These are phyloP conservation scores for Xestia sexstrigata DNA, from an alignment of 2,888 invertebrate genomes.

Conservation along the genomic window DNA sequence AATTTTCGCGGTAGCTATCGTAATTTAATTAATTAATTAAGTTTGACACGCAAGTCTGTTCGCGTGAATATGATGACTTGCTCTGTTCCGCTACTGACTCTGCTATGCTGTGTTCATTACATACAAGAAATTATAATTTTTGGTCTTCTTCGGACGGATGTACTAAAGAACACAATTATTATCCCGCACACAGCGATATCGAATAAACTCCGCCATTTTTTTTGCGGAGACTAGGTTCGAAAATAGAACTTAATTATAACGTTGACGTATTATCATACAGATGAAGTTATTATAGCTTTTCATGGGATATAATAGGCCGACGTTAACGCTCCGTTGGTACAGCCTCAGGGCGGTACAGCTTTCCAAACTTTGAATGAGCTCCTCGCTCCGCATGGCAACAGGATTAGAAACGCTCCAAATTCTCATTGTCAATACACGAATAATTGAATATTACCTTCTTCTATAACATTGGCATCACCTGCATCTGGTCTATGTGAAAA, in stretches of 20 bases:
- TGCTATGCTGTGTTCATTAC: conserved; percentile 56
- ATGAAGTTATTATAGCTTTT: conserved; percentile 63
- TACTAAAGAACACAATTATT: conserved; percentile 35
- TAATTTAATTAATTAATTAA: conserved; percentile 61
- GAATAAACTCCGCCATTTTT: conserved; percentile 48
- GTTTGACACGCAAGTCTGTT: conserved; percentile 56
- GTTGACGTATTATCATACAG: conserved; percentile 59
- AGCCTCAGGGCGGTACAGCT: conserved; percentile 65
- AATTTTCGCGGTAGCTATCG: conserved; percentile 51
- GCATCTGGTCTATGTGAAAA: conserved; percentile 80
- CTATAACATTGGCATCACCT: conserved; percentile 85
- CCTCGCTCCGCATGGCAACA: conserved; percentile 76
- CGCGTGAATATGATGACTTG: conserved; percentile 61
- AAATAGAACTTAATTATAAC: conserved; percentile 57
- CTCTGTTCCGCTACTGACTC: conserved; percentile 59
- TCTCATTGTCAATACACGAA: conserved; percentile 83
- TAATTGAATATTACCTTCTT: conserved; percentile 87
- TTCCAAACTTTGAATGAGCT: conserved; percentile 62
- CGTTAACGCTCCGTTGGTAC: conserved; percentile 51
- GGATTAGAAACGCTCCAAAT: conserved; percentile 81
- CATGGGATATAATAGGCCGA: conserved; percentile 52
- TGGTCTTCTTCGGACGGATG: conserved; percentile 43
- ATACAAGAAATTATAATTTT: conserved; percentile 55
- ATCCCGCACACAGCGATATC: conserved; percentile 29
- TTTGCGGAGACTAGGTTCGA: conserved; percentile 45